A percentile compares a stretch with the other conserved stretches of the same genome.
phyloP scores from a whole-genome alignment of 2,113 vertebrate genomes.

The Pandion haliaetus region DNA sequence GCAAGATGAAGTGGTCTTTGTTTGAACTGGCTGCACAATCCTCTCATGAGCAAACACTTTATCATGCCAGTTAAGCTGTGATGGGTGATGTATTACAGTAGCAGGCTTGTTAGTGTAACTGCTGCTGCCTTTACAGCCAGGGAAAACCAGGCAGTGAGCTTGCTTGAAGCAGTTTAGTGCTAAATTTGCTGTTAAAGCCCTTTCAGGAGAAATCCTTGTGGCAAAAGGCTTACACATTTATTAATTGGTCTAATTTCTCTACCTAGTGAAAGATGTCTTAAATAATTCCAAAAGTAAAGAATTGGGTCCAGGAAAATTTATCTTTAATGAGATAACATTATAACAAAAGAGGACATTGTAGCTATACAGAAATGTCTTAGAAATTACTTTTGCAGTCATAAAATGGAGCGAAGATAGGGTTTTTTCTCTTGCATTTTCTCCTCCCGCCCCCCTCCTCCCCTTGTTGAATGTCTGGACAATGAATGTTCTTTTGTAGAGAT shows the following conservation, averaged over 20 bases:
- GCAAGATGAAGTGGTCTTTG: slow-evolving; percentile 67
- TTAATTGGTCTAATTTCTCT: slow-evolving; percentile 2
- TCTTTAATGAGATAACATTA: neutral
- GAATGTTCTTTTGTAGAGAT: neutral
- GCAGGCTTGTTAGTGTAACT: slow-evolving; percentile 37
- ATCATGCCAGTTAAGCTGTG: slow-evolving; percentile 47
- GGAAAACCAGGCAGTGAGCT: neutral
- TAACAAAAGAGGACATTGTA: neutral
- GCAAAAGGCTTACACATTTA: neutral
- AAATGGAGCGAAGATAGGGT: neutral
- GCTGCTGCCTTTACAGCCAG: slow-evolving; percentile 9
- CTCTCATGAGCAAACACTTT: slow-evolving; percentile 45
- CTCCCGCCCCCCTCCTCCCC: too few relatives aligned
- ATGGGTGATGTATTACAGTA: slow-evolving; percentile 54
- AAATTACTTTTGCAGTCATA: neutral
- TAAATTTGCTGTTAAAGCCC: neutral
- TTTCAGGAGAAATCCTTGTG: neutral
- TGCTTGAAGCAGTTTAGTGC: neutral
- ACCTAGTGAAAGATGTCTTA: neutral
- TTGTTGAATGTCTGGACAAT: neutral
- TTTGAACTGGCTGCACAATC: slow-evolving; percentile 33
- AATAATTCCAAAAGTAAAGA: neutral
- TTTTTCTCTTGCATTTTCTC: neutral
- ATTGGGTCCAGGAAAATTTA: neutral
- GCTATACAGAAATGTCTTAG: neutral